phyloP scores from a whole-genome alignment of 2,888 invertebrate genomes.

The Plusia festucae region DNA sequence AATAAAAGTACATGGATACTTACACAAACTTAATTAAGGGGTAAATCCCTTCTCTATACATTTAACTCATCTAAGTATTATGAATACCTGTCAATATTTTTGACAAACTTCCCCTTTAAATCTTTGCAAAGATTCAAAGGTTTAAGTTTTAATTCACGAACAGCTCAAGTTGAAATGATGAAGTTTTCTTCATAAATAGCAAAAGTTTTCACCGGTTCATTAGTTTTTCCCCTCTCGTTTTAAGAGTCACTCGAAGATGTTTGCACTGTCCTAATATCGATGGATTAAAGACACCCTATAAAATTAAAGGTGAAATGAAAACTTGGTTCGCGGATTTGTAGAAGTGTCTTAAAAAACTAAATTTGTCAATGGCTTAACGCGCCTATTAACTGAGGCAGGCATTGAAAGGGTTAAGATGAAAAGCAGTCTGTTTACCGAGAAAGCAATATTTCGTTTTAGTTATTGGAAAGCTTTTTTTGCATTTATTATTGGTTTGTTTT shows the following conservation, averaged over 20 bases:
- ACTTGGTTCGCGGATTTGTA: conserved; percentile 33
- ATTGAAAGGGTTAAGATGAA: background rate
- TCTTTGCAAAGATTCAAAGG: conserved; percentile 21
- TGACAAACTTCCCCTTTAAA: conserved; percentile 21
- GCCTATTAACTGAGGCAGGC: background rate
- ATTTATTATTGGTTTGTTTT: too few relatives aligned
- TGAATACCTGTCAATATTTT: conserved; percentile 28
- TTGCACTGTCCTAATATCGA: conserved; percentile 82
- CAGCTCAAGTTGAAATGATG: conserved; percentile 49
- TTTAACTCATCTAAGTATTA: conserved; percentile 10
- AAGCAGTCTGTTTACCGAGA: background rate
- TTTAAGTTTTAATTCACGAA: conserved; percentile 47
- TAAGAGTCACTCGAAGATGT: conserved; percentile 71
- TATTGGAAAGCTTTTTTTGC: background rate
- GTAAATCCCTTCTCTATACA: background rate
- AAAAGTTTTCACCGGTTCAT: conserved; percentile 77
- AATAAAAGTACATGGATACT: background rate
- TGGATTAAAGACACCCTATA: conserved; percentile 84
- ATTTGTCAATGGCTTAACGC: background rate
- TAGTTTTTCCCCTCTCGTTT: conserved; percentile 72
- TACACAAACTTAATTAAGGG: background rate
- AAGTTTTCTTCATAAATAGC: conserved; percentile 63
- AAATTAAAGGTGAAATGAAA: conserved; percentile 84
- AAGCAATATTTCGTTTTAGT: background rate
- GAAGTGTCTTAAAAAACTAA: background rate